Evolutionary conservation across 2,888 invertebrate genomes (phyloP), one percentile per base, ranked within the genome.

Genomic region (Tryphoninae sp.): DNA sequence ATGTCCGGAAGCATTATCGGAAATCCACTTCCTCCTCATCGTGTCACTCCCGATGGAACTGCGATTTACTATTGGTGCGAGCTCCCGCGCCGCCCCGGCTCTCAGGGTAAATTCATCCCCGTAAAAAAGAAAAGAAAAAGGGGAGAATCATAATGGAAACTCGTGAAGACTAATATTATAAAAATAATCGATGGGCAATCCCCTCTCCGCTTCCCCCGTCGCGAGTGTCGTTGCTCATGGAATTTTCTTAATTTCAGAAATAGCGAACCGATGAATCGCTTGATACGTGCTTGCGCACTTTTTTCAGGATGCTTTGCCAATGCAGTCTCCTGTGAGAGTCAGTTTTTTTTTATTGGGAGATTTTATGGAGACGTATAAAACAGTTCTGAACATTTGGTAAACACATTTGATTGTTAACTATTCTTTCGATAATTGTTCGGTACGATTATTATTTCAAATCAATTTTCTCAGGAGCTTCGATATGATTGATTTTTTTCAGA

Each of bases 61-160:
- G 95, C 95, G 90, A 95, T 97, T 90, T 96, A 96, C 94, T 97
- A 97, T 93, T 96, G 97, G 96, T 97, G 97, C 93, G 96, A 97
- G 93, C 92, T 96, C 92, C 95, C 96, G 87, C 91, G 91, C 89
- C 91, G 91, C 88, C 91, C 91, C 91, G 91, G 91, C 89, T 92
- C 91, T 89, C 92, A 92, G 91, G 92, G 92, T 92, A 92, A 91
- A 87, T 89, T 89, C 83, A 82, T 85, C 83, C 78, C 58, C 45
- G 72, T 78, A 72, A 82, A 80, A 45, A 49, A 19, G 19, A 61
- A 59, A 53, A 58, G 7, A 49, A 74, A 61, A 65, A 45, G 73
- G 67, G 73, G 16, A 65, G 53, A 33, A 58, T 67, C 42, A 65
- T 58, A 64, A 8, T 6, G 11, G 33, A 68, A 45, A 61, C 40